These are phyloP conservation scores for Hirtodrosophila histrioides DNA, from an alignment of 2,888 invertebrate genomes.

Conservation along the genomic window DNA sequence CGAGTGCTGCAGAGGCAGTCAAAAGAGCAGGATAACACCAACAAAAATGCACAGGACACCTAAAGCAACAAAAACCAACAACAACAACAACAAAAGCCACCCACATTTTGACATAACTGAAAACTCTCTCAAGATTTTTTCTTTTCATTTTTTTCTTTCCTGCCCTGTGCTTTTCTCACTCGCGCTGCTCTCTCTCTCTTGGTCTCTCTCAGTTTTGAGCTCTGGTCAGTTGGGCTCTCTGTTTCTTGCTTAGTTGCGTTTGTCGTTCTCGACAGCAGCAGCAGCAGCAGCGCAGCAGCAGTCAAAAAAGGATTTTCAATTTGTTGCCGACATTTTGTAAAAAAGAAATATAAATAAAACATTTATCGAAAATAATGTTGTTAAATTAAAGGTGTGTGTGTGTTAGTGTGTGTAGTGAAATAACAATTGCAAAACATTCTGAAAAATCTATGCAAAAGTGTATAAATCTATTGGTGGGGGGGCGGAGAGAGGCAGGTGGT, in stretches of 20 bases:
- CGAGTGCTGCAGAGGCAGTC: conserved; percentile 6
- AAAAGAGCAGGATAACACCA: conserved; percentile 55
- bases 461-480: conserved; percentile 9
- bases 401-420: conserved; percentile 3
- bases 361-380: conserved; percentile 28
- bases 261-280: conserved; percentile 48
- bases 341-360: conserved; percentile 7
- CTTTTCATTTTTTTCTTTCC: conserved; percentile 1
- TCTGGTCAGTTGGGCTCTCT: conserved; percentile 47
- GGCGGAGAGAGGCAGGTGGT: conserved; percentile 34
- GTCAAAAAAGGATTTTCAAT: conserved; percentile 50
- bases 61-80: conserved; percentile 24
- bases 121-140: conserved; percentile 20
- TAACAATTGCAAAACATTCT: conserved; percentile 1
- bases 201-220: conserved; percentile 19
- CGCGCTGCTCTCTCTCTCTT: conserved; percentile 9
- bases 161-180: conserved; percentile 4
- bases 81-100: conserved; percentile 57
- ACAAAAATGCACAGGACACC: conserved; percentile 34
- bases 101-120: conserved; percentile 55
- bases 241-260: conserved; percentile 59
- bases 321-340: conserved; percentile 48
- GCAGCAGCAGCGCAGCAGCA: conserved; percentile 52
- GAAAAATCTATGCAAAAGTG: conserved; percentile 4
- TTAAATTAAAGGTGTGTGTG: conserved; percentile 28